A percentile compares a stretch with the other conserved stretches of the same genome.
phyloP scores from a whole-genome alignment of 37 sponge, comb jelly and placozoan species.

The Lycopodina hypogea region DNA sequence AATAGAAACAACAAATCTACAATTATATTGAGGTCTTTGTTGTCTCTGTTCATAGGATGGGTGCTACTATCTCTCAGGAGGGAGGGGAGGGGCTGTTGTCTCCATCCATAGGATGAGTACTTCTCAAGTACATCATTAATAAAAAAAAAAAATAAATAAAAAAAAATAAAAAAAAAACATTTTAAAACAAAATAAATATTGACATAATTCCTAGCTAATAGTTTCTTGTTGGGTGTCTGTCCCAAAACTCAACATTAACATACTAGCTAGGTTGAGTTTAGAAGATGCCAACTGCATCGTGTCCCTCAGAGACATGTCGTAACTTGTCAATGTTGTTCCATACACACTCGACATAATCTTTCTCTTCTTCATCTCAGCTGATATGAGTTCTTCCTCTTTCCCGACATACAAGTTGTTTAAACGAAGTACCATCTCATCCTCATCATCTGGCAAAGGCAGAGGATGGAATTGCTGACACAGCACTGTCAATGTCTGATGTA shows the following conservation, averaged over 20 bases:
- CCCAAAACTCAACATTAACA: conserved; percentile 1
- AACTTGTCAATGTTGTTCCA: conserved; percentile 45
- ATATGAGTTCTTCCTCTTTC: neutral
- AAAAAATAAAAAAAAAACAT: too few species aligned
- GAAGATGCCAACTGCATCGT: conserved; percentile 18
- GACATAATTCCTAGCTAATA: too few species aligned
- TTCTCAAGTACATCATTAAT: too few species aligned
- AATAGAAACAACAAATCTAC: too few species aligned
- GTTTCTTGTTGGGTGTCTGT: too few species aligned
- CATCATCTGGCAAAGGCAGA: conserved; percentile 12
- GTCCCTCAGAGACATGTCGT: conserved; percentile 54
- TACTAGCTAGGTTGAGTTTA: conserved; percentile 7
- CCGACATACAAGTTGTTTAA: conserved; percentile 8
- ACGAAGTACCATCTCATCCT: neutral
- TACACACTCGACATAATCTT: conserved; percentile 7
- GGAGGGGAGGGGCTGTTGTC: too few species aligned
- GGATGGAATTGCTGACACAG: conserved; percentile 24
- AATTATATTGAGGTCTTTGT: too few species aligned
- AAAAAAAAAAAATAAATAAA: too few species aligned
- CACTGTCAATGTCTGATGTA: neutral
- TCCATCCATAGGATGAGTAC: too few species aligned
- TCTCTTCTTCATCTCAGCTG: neutral
- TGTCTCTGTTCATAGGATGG: too few species aligned
- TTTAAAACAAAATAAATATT: too few species aligned
- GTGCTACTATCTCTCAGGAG: too few species aligned